Percentiles rank a stretch among this genome's conserved stretches.
Conservation (phyloP, 2,888 invertebrate genomes). For the Selenia dentaria region DNA sequence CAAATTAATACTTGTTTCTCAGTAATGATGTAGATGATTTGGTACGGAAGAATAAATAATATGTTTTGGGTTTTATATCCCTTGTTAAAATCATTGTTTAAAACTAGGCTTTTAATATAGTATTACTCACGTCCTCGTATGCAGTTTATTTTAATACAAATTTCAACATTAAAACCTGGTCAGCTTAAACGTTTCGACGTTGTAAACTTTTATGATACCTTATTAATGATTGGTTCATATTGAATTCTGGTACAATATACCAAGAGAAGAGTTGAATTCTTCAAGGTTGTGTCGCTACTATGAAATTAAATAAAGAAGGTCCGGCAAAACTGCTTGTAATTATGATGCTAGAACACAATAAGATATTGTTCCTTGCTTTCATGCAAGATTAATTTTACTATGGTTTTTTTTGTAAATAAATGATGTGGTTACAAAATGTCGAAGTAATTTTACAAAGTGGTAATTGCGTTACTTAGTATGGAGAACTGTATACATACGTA, state of each 20-base stretch:
- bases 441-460: slow-evolving; percentile 64
- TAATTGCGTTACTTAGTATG: slow-evolving; percentile 62
- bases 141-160: no score
- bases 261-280: background rate
- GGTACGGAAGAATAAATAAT: no score
- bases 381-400: background rate
- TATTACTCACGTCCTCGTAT: slow-evolving; percentile 7
- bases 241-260: slow-evolving; percentile 3
- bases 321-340: slow-evolving; percentile 27
- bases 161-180: background rate
- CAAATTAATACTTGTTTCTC: no score
- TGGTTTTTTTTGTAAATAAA: slow-evolving; percentile 30
- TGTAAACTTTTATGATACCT: slow-evolving; percentile 29
- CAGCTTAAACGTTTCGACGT: slow-evolving; percentile 22
- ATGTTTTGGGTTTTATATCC: no score
- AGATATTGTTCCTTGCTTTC: background rate
- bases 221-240: slow-evolving; percentile 9
- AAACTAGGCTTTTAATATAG: no score
- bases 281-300: slow-evolving; percentile 8
- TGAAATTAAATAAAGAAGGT: slow-evolving; percentile 46
- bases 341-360: background rate
- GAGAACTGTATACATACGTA: no score
- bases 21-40: no score
- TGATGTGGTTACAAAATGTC: slow-evolving; percentile 53
- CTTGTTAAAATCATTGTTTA: no score